Conservation (phyloP, 2,113 vertebrate species). For the Ochotona princeps region DNA sequence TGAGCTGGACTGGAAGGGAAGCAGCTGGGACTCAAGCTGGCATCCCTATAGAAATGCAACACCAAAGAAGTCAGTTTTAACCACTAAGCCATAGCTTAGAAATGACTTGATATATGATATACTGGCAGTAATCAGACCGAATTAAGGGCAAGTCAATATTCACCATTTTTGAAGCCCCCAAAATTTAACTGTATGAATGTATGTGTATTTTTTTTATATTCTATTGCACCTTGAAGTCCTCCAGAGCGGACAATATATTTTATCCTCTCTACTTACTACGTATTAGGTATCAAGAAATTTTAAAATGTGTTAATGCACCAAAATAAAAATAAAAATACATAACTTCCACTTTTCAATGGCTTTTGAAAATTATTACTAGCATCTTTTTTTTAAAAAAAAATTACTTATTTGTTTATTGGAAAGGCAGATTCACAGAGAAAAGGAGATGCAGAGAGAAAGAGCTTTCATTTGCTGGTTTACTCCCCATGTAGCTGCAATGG, state of each 20-base stretch:
- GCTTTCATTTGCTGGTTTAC: too few species aligned
- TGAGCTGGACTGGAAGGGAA: too few species aligned
- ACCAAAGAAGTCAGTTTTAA: too few species aligned
- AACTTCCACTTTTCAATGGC: not conserved
- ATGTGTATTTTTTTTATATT: constrained; percentile 15
- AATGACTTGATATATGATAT: not conserved
- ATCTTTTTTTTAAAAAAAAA: not conserved
- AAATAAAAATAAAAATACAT: constrained; percentile 20
- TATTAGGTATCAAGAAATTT: constrained; percentile 8
- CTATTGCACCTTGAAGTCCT: not conserved
- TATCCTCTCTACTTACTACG: not conserved
- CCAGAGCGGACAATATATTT: not conserved
- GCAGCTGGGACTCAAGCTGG: too few species aligned
- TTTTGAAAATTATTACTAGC: not conserved
- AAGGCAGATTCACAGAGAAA: too few species aligned
- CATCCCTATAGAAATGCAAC: too few species aligned
- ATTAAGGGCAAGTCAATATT: constrained; percentile 27
- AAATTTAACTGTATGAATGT: not conserved
- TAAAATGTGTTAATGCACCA: not conserved
- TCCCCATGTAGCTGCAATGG: too few species aligned
- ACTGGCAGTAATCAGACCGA: not conserved
- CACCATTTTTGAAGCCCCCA: constrained; percentile 16
- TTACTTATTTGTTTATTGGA: too few species aligned
- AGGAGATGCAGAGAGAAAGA: too few species aligned
- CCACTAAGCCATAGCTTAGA: too few species aligned